Evolutionary conservation across 2,888 invertebrate species (phyloP).

Genomic region (Augiades crinisus): DNA sequence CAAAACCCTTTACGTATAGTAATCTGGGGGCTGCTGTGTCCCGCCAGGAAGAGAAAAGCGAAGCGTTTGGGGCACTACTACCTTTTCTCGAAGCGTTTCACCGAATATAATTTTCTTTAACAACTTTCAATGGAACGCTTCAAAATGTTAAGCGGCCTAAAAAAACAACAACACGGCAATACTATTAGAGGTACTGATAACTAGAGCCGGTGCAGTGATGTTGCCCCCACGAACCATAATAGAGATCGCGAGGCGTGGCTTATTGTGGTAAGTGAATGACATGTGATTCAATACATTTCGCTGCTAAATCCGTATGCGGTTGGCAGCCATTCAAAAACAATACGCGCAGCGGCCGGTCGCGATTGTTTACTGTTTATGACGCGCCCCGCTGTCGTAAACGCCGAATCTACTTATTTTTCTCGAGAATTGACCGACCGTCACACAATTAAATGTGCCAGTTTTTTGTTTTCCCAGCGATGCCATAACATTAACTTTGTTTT

Average conservation of each 20-base stretch:
- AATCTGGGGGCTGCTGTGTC: too few relatives aligned
- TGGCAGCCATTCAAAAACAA: conserved; percentile 22
- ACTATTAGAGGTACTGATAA: too few relatives aligned
- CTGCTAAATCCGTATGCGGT: conserved; percentile 18
- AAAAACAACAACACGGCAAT: too few relatives aligned
- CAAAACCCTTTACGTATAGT: too few relatives aligned
- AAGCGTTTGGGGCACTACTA: too few relatives aligned
- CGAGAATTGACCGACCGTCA: background rate
- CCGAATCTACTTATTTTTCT: conserved; percentile 13
- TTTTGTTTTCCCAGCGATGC: background rate
- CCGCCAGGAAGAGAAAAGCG: too few relatives aligned
- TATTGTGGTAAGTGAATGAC: conserved; percentile 12
- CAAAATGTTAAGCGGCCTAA: too few relatives aligned
- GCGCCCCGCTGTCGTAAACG: conserved; percentile 1
- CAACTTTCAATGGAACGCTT: too few relatives aligned
- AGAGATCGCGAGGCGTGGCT: conserved; percentile 16
- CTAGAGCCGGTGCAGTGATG: too few relatives aligned
- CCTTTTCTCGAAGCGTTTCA: too few relatives aligned
- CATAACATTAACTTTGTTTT: background rate
- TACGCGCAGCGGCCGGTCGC: conserved; percentile 3
- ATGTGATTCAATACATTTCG: conserved; percentile 21
- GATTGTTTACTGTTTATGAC: conserved; percentile 15
- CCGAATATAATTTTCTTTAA: too few relatives aligned
- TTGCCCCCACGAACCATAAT: too few relatives aligned
- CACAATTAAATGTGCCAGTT: background rate